Base-by-base conservation (phyloP, 2,888 invertebrate species). In the Chironomus riparius region DNA sequence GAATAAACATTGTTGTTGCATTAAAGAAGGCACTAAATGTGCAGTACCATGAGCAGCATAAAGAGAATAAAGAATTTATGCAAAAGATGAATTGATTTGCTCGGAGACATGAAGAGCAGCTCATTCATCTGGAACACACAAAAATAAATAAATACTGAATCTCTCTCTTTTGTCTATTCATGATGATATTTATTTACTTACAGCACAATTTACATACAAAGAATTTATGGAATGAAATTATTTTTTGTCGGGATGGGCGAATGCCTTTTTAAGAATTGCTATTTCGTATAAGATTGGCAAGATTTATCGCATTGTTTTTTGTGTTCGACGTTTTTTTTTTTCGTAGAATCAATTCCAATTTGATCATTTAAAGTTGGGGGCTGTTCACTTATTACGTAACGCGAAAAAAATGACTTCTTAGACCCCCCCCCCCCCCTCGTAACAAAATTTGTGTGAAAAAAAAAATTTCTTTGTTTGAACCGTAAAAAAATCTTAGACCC, bases 201-300 rank as follows among this genome's bases (percentile, higher is more conserved):
- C 74, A 65, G 15, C 68, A 65, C 5, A 18, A 74, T 74, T 68
- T 74, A 68, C 47, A 74, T 74, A 74, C 74, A 74, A 74, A 74
- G 65, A 62, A 61, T 47, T 18, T 38, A 22, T 62, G 62, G 62
- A 62, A 65, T 65, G 38, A 38, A 38, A 38, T 38, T 38, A 10
- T 38, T 38, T 6, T 28, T 7, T 65, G 62, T 65, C 22, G 18
- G 15, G 65, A 65, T 65, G 65, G 10, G 65, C 24, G 24, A 24
- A 65, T 65, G 65, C 65, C 65, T 24, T 65, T 65, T 65, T 65
- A 13, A n/a, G 65, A 65, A 65, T 65, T 18, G 21, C 56, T 56
- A 15, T 38, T 38, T 38, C 10, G 38, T 38, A 38, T 38, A 4
- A 38, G 18, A 56, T 56, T 56, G 56, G 15, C 18, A 65, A 65